These are phyloP conservation scores for Ophthalmolycus amberensis DNA, from an alignment of 2,113 vertebrate species.

Conservation along the genomic window DNA sequence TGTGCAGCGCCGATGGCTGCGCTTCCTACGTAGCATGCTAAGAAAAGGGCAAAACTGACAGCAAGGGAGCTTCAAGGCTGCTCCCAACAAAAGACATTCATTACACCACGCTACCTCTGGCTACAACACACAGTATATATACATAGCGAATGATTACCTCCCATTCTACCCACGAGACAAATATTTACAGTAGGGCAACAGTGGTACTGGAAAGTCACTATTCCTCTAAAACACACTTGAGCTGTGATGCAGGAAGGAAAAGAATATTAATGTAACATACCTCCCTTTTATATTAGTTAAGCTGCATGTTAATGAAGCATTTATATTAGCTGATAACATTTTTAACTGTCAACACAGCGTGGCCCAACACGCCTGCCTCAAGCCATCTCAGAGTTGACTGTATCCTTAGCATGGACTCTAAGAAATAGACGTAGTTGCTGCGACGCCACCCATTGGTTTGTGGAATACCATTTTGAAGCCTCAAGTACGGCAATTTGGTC, in stretches of 20 bases:
- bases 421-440: background rate
- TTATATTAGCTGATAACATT: background rate
- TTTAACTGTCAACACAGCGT: background rate
- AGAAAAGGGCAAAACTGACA: slow-evolving; percentile 58
- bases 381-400: slow-evolving; percentile 22
- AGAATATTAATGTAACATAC: background rate
- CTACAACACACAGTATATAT: slow-evolving; percentile 19
- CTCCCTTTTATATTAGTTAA: background rate
- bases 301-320: slow-evolving; percentile 12
- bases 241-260: background rate
- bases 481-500: background rate
- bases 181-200: slow-evolving; percentile 17
- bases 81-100: slow-evolving; percentile 38
- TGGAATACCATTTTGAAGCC: background rate
- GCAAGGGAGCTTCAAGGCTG: slow-evolving; percentile 48
- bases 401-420: slow-evolving; percentile 2
- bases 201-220: background rate
- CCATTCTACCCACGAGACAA: background rate
- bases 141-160: slow-evolving; percentile 14
- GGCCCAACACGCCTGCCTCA: slow-evolving; percentile 17
- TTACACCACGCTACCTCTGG: slow-evolving; percentile 52
- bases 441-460: background rate
- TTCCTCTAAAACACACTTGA: background rate
- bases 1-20: slow-evolving; percentile 62
- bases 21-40: slow-evolving; percentile 38